A percentile compares a stretch with the other conserved stretches of the same genome.
These are phyloP conservation scores for Sarcophaga peregrina DNA, from an alignment of 1,140 invertebrate genomes.

Conservation along the genomic window DNA sequence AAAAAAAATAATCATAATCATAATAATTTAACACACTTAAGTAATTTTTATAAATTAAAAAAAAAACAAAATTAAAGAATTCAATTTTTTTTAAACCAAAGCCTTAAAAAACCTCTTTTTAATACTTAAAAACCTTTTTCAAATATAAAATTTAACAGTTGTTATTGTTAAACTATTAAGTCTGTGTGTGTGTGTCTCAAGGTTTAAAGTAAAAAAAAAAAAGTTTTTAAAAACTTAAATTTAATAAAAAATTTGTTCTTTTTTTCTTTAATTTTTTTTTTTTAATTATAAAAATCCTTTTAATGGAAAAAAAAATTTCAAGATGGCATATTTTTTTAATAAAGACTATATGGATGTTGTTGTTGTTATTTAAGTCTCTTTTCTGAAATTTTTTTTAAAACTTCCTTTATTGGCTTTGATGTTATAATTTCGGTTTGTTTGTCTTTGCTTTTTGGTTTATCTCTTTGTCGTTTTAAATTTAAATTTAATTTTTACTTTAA, in stretches of 20 bases:
- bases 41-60: too few relatives aligned
- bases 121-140: too few relatives aligned
- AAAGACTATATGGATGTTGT: background rate
- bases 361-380: background rate
- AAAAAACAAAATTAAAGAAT: background rate
- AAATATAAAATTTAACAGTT: too few relatives aligned
- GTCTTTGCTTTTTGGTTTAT: slow-evolving; percentile 15
- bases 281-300: too few relatives aligned
- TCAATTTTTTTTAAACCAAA: background rate
- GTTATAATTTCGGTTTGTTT: background rate
- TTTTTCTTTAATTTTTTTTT: too few relatives aligned
- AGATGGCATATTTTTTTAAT: background rate
- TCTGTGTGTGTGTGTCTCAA: too few relatives aligned
- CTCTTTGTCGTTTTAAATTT: slow-evolving; percentile 33
- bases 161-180: too few relatives aligned
- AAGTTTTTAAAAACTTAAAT: too few relatives aligned
- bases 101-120: background rate
- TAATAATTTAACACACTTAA: background rate
- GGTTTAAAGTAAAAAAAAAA: too few relatives aligned
- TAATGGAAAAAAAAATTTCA: too few relatives aligned
- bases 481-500: too few relatives aligned
- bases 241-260: background rate
- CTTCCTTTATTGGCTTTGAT: slow-evolving; percentile 29
- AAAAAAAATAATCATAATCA: too few relatives aligned
- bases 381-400: background rate